Conservation (phyloP, 92 coral and sea anemone genomes). For the Porites evermanni region DNA sequence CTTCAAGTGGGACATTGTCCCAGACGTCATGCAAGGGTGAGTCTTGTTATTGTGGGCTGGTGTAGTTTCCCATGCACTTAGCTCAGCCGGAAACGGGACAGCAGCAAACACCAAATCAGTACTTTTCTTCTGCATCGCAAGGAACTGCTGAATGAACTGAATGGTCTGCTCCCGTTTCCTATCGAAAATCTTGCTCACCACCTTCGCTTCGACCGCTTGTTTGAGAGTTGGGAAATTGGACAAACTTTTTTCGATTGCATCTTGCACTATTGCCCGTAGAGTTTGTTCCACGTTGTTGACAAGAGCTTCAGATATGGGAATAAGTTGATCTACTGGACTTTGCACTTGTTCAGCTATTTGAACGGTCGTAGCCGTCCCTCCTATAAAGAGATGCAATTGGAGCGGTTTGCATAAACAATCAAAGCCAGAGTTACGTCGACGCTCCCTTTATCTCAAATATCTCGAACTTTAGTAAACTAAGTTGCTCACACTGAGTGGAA, state of each 20-base stretch:
- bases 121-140: constrained; percentile 82
- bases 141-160: constrained; percentile 62
- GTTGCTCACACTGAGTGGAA: too few relatives aligned
- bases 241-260: constrained; percentile 54
- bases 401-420: too few relatives aligned
- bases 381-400: not conserved
- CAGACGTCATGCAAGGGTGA: constrained; percentile 20
- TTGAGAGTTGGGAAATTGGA: constrained; percentile 58
- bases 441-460: too few relatives aligned
- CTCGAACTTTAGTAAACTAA: too few relatives aligned
- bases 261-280: constrained; percentile 54
- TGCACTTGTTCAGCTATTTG: not conserved
- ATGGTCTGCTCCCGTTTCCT: constrained; percentile 56
- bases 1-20: constrained; percentile 36
- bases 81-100: constrained; percentile 65
- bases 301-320: constrained; percentile 56
- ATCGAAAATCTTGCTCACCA: constrained; percentile 58
- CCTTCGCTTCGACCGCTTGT: constrained; percentile 54
- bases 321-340: constrained; percentile 70
- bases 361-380: not conserved
- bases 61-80: not conserved
- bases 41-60: not conserved
- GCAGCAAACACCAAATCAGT: constrained; percentile 56
- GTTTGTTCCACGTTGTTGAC: constrained; percentile 61
- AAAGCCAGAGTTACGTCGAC: too few relatives aligned